phyloP scores from a whole-genome alignment of 2,113 vertebrate genomes.

The Acrocephalus arundinaceus region DNA sequence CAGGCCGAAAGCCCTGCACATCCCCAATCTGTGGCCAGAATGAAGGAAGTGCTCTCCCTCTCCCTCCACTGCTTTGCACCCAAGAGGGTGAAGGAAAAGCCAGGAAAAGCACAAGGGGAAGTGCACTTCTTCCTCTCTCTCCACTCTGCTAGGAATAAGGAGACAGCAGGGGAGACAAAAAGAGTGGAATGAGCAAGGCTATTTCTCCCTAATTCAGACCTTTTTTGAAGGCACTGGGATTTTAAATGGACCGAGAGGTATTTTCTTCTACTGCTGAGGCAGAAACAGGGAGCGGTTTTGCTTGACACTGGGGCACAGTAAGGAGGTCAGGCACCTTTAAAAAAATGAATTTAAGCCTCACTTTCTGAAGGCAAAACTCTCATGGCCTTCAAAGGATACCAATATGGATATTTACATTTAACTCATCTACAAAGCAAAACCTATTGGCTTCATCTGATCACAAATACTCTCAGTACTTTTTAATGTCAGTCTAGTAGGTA shows the following conservation, averaged over 20 bases:
- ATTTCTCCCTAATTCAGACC: not conserved
- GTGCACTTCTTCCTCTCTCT: not conserved
- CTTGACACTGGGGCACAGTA: not conserved
- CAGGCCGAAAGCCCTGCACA: accelerated
- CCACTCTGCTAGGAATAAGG: not conserved
- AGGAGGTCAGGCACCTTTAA: not conserved
- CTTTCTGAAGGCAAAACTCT: not conserved
- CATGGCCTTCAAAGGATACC: not conserved
- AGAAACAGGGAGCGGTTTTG: not conserved
- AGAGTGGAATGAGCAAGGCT: not conserved
- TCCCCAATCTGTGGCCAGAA: not conserved
- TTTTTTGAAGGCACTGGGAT: not conserved
- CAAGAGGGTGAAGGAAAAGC: not conserved
- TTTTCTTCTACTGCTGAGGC: not conserved
- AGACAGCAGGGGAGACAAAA: not conserved
- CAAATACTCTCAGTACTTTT: not conserved
- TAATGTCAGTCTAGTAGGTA: not conserved
- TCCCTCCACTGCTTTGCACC: not conserved
- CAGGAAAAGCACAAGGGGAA: not conserved
- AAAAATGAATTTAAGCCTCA: not conserved
- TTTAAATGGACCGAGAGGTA: not conserved
- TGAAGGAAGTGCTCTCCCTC: not conserved
- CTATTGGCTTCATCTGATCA: not conserved
- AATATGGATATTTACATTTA: not conserved
- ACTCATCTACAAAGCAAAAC: not conserved